phyloP scores from a whole-genome alignment of 2,113 vertebrate genomes.

The Ictalurus punctatus region DNA sequence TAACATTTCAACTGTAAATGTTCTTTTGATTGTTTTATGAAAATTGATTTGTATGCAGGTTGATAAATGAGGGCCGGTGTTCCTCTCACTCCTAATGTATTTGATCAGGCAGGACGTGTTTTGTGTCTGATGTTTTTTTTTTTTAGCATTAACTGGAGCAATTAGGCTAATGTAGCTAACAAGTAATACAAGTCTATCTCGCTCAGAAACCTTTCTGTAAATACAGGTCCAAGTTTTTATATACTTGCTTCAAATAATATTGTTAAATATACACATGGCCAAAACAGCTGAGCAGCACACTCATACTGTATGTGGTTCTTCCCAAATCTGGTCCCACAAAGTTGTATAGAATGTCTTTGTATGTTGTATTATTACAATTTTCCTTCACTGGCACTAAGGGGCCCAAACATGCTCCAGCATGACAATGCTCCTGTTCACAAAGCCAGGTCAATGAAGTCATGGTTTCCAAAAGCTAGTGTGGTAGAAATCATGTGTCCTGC shows the following conservation, averaged over 20 bases:
- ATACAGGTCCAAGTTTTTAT: not conserved
- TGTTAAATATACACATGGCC: not conserved
- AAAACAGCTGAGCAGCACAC: no score
- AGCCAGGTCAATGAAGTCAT: not conserved
- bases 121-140: not conserved
- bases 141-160: not conserved
- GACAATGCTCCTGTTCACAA: not conserved
- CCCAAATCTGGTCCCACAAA: not conserved
- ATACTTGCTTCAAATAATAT: not conserved
- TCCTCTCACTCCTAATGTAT: not conserved
- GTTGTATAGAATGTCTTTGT: not conserved
- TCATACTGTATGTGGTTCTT: not conserved
- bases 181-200: not conserved
- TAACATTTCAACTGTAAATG: not conserved
- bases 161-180: not conserved
- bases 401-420: not conserved
- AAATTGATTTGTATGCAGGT: not conserved
- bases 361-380: not conserved
- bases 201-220: not conserved
- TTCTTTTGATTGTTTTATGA: not conserved
- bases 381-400: no score
- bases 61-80: not conserved
- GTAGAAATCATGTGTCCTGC: not conserved
- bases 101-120: not conserved
- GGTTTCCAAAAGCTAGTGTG: not conserved